A percentile compares a stretch with the other conserved stretches of the same genome.
phyloP scores from a whole-genome alignment of 2,113 vertebrate genomes.

The Gambusia holbrooki region DNA sequence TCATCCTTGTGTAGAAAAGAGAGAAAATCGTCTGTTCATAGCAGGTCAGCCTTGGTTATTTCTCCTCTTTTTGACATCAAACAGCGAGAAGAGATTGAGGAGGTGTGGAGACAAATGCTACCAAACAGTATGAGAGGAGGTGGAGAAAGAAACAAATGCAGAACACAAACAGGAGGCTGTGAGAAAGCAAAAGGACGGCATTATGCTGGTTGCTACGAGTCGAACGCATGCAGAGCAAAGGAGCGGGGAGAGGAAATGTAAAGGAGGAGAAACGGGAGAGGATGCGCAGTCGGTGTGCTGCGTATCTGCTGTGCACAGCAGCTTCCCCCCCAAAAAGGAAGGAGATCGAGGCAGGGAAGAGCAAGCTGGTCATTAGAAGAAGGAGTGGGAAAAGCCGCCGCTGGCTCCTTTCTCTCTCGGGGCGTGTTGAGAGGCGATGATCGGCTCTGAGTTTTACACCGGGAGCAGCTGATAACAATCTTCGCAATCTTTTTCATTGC shows the following conservation, averaged over 20 bases:
- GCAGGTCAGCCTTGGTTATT: conserved; percentile 40
- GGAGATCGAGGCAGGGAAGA: conserved; percentile 31
- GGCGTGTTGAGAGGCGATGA: conserved; percentile 58
- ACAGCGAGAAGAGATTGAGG: conserved; percentile 54
- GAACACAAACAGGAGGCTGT: conserved; percentile 40
- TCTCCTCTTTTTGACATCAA: conserved; percentile 50
- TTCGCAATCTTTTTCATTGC: neutral
- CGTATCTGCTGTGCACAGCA: conserved; percentile 60
- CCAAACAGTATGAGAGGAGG: conserved; percentile 39
- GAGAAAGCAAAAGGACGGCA: conserved; percentile 38
- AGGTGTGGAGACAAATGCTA: conserved; percentile 65
- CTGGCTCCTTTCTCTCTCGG: conserved; percentile 20
- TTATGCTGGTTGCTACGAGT: conserved; percentile 40
- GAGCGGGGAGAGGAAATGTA: neutral
- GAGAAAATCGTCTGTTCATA: conserved; percentile 35
- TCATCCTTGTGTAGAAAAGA: conserved; percentile 11
- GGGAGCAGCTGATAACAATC: conserved; percentile 43
- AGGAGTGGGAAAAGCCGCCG: neutral
- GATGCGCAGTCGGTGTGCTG: conserved; percentile 58
- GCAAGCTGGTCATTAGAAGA: conserved; percentile 45
- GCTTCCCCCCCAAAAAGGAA: conserved; percentile 14
- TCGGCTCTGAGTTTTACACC: conserved; percentile 36
- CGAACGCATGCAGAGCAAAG: conserved; percentile 28
- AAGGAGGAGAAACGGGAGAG: conserved; percentile 36
- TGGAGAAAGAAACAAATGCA: conserved; percentile 13